phyloP scores from a whole-genome alignment of 1,140 invertebrate genomes.

The Ceratoteleas bidentatus region DNA sequence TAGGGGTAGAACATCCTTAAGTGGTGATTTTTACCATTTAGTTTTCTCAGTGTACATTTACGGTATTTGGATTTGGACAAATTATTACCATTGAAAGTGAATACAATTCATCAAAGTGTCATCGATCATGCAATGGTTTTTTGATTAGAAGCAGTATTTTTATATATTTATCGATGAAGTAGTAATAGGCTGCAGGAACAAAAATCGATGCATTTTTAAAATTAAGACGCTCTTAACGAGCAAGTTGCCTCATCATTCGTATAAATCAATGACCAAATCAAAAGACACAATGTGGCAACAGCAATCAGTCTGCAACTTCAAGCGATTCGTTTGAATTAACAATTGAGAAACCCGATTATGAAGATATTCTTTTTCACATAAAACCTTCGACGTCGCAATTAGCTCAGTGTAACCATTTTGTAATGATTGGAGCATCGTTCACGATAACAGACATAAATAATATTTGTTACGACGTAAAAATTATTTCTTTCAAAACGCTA shows the following conservation, averaged over 20 bases:
- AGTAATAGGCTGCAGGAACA: too few relatives aligned
- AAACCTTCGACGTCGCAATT: conserved; percentile 8
- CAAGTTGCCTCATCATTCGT: not conserved
- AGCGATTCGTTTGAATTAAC: conserved; percentile 1
- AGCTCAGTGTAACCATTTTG: conserved; percentile 5
- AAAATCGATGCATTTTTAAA: not conserved
- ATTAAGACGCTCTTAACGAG: not conserved
- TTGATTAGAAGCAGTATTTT: too few relatives aligned
- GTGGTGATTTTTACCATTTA: too few relatives aligned
- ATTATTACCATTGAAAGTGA: too few relatives aligned
- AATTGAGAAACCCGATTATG: conserved; percentile 3
- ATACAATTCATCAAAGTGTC: too few relatives aligned
- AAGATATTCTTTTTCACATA: conserved; percentile 12
- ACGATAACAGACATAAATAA: conserved; percentile 32
- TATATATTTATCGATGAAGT: too few relatives aligned
- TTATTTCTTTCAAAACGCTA: conserved; percentile 30
- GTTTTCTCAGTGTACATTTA: too few relatives aligned
- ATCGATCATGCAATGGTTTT: too few relatives aligned
- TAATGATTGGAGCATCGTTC: conserved; percentile 18
- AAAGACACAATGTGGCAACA: not conserved
- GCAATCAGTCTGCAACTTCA: not conserved
- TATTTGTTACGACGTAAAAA: conserved; percentile 21
- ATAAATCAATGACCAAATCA: not conserved
- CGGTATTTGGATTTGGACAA: too few relatives aligned
- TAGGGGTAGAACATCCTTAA: too few relatives aligned